Conservation (phyloP, 2,113 vertebrate genomes). For the Anhinga rufa region DNA sequence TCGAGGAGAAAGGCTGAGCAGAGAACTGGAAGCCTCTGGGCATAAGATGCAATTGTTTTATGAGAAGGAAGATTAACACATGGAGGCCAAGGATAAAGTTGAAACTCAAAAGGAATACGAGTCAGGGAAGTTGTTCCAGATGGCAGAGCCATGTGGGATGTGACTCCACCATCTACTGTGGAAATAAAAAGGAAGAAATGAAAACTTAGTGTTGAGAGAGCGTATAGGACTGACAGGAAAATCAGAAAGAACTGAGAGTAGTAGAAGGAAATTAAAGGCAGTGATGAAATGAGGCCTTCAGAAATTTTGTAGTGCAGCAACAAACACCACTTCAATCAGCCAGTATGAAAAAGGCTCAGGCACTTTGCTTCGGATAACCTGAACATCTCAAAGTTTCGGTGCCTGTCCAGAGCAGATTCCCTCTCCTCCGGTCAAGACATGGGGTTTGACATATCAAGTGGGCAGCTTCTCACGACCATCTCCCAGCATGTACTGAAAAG, state of each 20-base stretch:
- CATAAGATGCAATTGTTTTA: background rate
- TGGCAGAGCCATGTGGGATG: slow-evolving; percentile 28
- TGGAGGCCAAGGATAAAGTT: slow-evolving; percentile 15
- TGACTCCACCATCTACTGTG: slow-evolving; percentile 8
- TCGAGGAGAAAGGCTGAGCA: slow-evolving; percentile 4
- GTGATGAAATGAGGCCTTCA: background rate
- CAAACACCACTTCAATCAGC: background rate
- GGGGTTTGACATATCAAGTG: background rate
- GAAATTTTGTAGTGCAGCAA: background rate
- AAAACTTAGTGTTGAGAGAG: background rate
- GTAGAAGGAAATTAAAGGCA: background rate
- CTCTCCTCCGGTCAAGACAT: background rate
- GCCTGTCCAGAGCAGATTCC: background rate
- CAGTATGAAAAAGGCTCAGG: background rate
- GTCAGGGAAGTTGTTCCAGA: slow-evolving; percentile 46
- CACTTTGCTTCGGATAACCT: background rate
- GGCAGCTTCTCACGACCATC: background rate
- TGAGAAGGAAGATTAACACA: slow-evolving; percentile 26
- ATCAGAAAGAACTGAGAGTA: background rate
- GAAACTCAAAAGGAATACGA: slow-evolving; percentile 31
- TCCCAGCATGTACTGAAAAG: background rate
- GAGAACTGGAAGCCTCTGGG: slow-evolving; percentile 16
- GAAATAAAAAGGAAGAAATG: slow-evolving; percentile 27
- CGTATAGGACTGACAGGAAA: background rate
- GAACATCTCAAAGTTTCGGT: background rate